phyloP scores from a whole-genome alignment of 1,140 invertebrate species.

The Samia ricini region DNA sequence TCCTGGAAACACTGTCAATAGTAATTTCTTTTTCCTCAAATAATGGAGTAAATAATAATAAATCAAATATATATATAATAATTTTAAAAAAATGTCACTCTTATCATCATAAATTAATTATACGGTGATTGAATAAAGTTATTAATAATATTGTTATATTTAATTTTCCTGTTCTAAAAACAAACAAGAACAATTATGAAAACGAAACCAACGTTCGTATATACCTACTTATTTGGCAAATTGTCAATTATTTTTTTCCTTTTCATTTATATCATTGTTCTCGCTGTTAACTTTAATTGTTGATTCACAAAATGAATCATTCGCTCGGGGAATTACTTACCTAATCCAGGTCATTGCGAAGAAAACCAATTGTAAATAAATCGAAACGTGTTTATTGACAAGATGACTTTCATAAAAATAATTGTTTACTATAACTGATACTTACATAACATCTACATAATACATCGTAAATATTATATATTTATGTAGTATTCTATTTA shows the following conservation, averaged over 20 bases:
- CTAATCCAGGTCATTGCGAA: neutral
- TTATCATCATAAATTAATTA: too few species aligned
- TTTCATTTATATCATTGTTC: neutral
- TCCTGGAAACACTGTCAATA: too few species aligned
- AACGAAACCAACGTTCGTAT: neutral
- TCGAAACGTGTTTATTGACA: constrained; percentile 61
- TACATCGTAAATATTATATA: constrained; percentile 14
- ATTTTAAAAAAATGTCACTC: too few species aligned
- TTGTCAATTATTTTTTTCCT: neutral
- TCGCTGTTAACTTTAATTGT: neutral
- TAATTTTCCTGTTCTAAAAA: neutral
- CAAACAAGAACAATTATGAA: too few species aligned
- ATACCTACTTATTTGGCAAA: neutral
- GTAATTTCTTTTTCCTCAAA: too few species aligned
- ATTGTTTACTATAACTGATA: constrained; percentile 44
- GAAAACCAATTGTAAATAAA: constrained; percentile 27
- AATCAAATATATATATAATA: too few species aligned
- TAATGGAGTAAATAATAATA: too few species aligned
- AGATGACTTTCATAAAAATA: constrained; percentile 64
- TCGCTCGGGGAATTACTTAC: neutral
- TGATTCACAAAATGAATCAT: neutral
- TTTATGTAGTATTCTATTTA: constrained; percentile 12
- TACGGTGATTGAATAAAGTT: too few species aligned
- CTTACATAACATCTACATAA: constrained; percentile 21
- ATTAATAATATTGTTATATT: too few species aligned